Conservation (phyloP, 2,888 invertebrate species). For the Pseudolycoriella hygida region DNA sequence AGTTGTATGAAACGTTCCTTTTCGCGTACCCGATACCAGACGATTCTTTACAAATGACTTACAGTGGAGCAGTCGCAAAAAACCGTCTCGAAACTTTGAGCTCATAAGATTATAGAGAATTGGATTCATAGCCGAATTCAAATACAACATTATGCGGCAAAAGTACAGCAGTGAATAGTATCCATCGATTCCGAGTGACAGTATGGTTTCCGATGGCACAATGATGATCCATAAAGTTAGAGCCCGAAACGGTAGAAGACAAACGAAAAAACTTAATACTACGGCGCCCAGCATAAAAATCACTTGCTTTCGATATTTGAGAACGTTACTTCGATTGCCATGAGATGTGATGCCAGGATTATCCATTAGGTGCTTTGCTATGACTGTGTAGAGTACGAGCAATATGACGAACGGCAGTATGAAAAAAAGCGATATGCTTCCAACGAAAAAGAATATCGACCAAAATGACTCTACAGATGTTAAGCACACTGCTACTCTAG, state of each 20-base stretch:
- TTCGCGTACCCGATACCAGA: constrained; percentile 11
- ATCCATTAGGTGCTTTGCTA: constrained; percentile 70
- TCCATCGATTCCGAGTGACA: constrained; percentile 54
- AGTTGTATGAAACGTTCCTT: constrained; percentile 17
- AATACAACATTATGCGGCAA: constrained; percentile 71
- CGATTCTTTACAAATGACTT: constrained; percentile 10
- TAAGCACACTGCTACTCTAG: constrained; percentile 52
- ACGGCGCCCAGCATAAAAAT: constrained; percentile 81
- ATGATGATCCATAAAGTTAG: constrained; percentile 75
- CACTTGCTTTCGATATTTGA: constrained; percentile 62
- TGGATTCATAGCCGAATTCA: constrained; percentile 83
- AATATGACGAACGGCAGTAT: constrained; percentile 66
- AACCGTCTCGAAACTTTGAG: constrained; percentile 73
- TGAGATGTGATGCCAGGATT: constrained; percentile 54
- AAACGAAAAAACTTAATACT: constrained; percentile 77
- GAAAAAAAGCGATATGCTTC: constrained; percentile 69
- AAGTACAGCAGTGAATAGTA: constrained; percentile 73
- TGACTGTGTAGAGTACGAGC: constrained; percentile 65
- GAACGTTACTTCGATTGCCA: constrained; percentile 35
- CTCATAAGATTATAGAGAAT: constrained; percentile 85
- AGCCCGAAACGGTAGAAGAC: constrained; percentile 75
- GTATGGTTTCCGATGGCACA: constrained; percentile 48
- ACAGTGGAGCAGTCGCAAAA: constrained; percentile 43
- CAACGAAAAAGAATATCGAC: constrained; percentile 63
- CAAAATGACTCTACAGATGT: constrained; percentile 64